Base-by-base conservation (phyloP, 2,888 invertebrate species). In the Oscheius myriophilus region DNA sequence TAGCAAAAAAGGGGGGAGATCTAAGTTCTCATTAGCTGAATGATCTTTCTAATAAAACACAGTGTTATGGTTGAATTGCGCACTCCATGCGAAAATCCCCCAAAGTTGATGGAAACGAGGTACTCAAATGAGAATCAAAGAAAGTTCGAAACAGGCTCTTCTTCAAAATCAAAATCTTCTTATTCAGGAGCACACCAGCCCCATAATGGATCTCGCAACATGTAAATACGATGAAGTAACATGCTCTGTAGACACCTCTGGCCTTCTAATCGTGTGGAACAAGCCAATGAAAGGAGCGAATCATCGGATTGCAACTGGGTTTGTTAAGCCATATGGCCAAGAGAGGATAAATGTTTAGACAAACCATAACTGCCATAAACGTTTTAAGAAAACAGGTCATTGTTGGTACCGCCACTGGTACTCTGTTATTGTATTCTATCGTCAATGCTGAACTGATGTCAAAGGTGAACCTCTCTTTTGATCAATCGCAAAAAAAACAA, bases 191-290 rank as follows among this genome's bases (percentile, higher is more conserved):
- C 84, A 84, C 63, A 70, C 69, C 18, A 23, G 58, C 25, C 72
- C 85, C 2, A 79, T 85, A 18, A 59, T 79, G 11, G 85, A 83
- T 59, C 68, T 85, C 16, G 83, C 84, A 2, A 84, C 85, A 3
- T 85, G 85, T 65, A 68, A 74, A 12, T 86, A 80, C 64, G 85
- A 85, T 65, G 80, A 82, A 49, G 64, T 85, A 2, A 85, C 85
- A 6, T 77, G 79, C 9, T 81, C 81, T 11, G 78, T 74, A 7
- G 82, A 82, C 54, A 69, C 72, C 1, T 55, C 55, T 12, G 85
- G 85, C 6, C 75, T 72, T 16, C 49, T 86, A 1, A 70, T 82
- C 7, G 77, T 85, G 0, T 85, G 85, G 85, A 68, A 75, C 23
- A 84, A 81, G 57, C 78, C 79, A 4, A 69, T 80, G 45, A 82